Conservation (phyloP, 2,797 vertebrate genomes). For the Ctenopoma kingsleyae region DNA sequence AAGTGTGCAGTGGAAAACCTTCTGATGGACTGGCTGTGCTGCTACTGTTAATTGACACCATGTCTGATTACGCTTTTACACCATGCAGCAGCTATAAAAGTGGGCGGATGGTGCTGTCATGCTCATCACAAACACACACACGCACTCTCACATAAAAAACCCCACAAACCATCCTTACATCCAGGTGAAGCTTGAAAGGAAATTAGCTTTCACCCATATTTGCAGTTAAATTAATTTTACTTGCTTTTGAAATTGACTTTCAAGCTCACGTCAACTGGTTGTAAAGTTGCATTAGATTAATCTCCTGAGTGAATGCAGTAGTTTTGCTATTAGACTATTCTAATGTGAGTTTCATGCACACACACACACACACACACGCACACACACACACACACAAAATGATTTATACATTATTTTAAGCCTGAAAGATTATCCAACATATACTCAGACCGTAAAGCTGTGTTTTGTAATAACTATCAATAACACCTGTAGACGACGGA, state of each 20-base stretch:
- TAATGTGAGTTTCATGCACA: slow-evolving; percentile 5
- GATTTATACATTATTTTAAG: slow-evolving; percentile 27
- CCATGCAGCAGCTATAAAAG: slow-evolving; percentile 50
- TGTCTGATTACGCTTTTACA: slow-evolving; percentile 76
- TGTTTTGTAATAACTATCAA: slow-evolving; percentile 14
- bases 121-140: slow-evolving; percentile 23
- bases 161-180: slow-evolving; percentile 22
- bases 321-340: slow-evolving; percentile 6
- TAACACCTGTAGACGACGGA: slow-evolving; percentile 26
- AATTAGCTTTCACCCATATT: slow-evolving; percentile 57
- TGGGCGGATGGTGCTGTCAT: slow-evolving; percentile 39
- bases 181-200: slow-evolving; percentile 57
- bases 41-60: slow-evolving; percentile 72
- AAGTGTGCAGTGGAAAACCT: slow-evolving; percentile 50
- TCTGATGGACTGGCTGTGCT: slow-evolving; percentile 50
- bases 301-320: slow-evolving; percentile 6
- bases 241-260: slow-evolving; percentile 56
- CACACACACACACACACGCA: slow-evolving; percentile 10
- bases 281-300: slow-evolving; percentile 33
- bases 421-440: slow-evolving; percentile 7
- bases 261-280: slow-evolving; percentile 18
- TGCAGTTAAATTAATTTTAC: slow-evolving; percentile 62
- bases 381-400: slow-evolving; percentile 8
- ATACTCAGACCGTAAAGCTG: slow-evolving; percentile 28
- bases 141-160: slow-evolving; percentile 22